Conservation (phyloP, 1,140 invertebrate genomes). For the Mizuhopecten yessoensis region DNA sequence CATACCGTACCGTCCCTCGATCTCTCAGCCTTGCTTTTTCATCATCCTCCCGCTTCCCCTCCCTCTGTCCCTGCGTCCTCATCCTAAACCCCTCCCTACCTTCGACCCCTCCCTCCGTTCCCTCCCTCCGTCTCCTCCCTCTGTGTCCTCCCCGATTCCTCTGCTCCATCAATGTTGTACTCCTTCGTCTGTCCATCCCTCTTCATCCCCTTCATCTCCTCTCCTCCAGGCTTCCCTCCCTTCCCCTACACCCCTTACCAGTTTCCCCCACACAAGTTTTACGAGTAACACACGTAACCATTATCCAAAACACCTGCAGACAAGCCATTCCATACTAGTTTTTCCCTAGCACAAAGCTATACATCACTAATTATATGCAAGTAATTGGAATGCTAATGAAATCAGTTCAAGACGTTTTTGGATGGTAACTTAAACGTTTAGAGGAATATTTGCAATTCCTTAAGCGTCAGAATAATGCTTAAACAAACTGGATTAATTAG, state of each 20-base stretch:
- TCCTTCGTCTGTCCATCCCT: not conserved
- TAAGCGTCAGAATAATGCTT: not conserved
- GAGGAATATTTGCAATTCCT: constrained; percentile 8
- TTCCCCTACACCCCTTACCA: not conserved
- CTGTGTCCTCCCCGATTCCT: not conserved
- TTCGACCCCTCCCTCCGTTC: not conserved
- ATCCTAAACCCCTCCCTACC: not conserved
- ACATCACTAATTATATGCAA: constrained; percentile 15
- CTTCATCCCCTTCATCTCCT: not conserved
- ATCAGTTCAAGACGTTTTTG: constrained; percentile 28
- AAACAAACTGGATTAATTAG: constrained; percentile 23
- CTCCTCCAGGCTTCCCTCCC: not conserved
- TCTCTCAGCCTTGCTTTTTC: no score
- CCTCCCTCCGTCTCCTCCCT: not conserved
- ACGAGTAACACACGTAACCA: not conserved
- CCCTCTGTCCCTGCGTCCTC: not conserved
- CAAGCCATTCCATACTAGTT: not conserved
- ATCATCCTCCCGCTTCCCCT: no score
- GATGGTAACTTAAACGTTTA: constrained; percentile 32
- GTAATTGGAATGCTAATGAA: constrained; percentile 34
- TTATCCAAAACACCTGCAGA: constrained; percentile 37
- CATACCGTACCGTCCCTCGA: no score
- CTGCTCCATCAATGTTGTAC: no score
- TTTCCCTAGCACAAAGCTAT: not conserved
- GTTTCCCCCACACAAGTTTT: not conserved